Evolutionary conservation across 2,888 invertebrate genomes (phyloP).

Genomic region (Dichetophora obliterata): DNA sequence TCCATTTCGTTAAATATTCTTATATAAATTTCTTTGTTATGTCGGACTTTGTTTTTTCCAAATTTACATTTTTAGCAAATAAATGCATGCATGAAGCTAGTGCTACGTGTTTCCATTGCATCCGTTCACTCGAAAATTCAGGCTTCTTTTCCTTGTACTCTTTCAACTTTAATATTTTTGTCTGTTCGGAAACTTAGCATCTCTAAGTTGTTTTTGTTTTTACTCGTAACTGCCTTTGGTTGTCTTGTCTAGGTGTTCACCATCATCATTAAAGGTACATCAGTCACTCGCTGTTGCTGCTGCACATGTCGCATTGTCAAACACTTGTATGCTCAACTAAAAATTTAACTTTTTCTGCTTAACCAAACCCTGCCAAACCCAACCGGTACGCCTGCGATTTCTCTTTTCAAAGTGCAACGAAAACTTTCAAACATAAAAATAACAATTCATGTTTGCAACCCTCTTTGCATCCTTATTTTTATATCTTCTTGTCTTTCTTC

Average conservation of each 20-base stretch:
- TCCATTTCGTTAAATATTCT: no score
- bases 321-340: constrained; percentile 20
- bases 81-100: no score
- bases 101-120: no score
- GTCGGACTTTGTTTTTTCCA: no score
- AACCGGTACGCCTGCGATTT: constrained; percentile 25
- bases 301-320: constrained; percentile 16
- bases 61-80: no score
- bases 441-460: constrained; percentile 50
- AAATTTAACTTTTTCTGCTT: constrained; percentile 41
- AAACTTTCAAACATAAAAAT: constrained; percentile 42
- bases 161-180: no score
- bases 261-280: constrained; percentile 32
- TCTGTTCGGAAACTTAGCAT: no score
- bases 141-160: no score
- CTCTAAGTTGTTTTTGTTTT: no score
- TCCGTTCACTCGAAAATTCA: no score
- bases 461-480: constrained; percentile 44
- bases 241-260: neutral
- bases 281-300: constrained; percentile 15
- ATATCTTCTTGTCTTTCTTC: neutral
- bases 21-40: no score
- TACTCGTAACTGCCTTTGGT: neutral
- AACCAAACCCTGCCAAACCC: no score
- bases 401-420: constrained; percentile 24